Conservation (phyloP, 2,888 invertebrate species). For the Yponomeuta sedellus region DNA sequence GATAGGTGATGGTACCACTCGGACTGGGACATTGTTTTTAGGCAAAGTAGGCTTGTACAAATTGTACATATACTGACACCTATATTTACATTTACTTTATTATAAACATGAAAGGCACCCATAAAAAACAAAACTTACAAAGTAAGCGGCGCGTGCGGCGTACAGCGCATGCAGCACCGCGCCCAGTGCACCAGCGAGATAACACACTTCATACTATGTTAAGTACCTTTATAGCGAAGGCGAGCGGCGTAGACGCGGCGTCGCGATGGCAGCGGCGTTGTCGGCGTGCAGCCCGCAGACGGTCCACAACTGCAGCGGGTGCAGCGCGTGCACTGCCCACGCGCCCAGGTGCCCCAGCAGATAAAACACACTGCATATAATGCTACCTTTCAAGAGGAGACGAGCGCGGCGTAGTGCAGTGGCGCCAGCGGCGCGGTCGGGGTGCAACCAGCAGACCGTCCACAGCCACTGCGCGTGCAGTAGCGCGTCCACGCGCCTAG, state of each 20-base stretch:
- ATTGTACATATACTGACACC: too few species aligned
- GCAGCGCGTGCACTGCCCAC: conserved; percentile 78
- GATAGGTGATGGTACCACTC: too few species aligned
- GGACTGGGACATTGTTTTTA: too few species aligned
- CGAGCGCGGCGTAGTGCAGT: conserved; percentile 85
- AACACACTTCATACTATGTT: background rate
- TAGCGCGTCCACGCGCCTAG: conserved; percentile 56
- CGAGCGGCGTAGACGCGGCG: conserved; percentile 74
- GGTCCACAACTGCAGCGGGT: conserved; percentile 86
- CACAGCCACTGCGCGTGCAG: too few species aligned
- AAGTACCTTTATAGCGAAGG: conserved; percentile 81
- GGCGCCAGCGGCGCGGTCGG: conserved; percentile 89
- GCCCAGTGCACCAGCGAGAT: conserved; percentile 23
- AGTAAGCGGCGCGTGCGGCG: conserved; percentile 82
- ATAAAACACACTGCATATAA: background rate
- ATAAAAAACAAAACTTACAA: too few species aligned
- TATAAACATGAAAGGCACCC: too few species aligned
- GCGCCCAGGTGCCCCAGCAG: too few species aligned
- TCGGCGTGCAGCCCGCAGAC: conserved; percentile 88
- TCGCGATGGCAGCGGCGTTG: conserved; percentile 85
- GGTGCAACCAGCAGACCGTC: too few species aligned
- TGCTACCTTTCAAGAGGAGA: conserved; percentile 81
- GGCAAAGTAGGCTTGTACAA: too few species aligned
- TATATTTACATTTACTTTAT: too few species aligned
- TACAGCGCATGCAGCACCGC: conserved; percentile 74